phyloP scores from a whole-genome alignment of 2,797 vertebrate species.

The Euthynnus affinis region DNA sequence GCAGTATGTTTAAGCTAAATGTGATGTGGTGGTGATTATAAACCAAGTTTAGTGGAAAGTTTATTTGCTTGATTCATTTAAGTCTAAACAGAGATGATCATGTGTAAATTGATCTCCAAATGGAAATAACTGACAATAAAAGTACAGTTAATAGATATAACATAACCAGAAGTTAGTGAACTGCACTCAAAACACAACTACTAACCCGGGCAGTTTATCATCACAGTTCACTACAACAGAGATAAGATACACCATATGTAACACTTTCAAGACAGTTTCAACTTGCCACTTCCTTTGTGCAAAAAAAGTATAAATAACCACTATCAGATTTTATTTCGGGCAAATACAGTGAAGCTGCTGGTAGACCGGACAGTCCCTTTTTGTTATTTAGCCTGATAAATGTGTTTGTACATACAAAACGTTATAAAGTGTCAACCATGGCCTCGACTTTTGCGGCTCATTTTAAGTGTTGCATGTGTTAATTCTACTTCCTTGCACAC shows the following conservation, averaged over 20 bases:
- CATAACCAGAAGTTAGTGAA: background rate
- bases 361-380: background rate
- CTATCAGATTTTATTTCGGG: constrained; percentile 16
- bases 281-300: constrained; percentile 36
- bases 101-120: constrained; percentile 1
- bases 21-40: background rate
- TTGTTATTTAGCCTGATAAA: background rate
- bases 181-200: background rate
- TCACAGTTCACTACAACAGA: background rate
- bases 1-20: background rate
- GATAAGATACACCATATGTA: background rate
- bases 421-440: background rate
- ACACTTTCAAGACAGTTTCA: background rate
- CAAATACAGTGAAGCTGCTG: background rate
- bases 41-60: background rate
- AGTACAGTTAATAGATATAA: background rate
- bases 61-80: background rate
- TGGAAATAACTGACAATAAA: background rate
- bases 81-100: background rate
- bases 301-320: constrained; percentile 25
- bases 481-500: constrained; percentile 60
- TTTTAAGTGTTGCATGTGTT: constrained; percentile 27
- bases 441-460: background rate
- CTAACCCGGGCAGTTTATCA: background rate
- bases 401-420: background rate